These are phyloP conservation scores for Hyposoter dolosus DNA, from an alignment of 2,888 invertebrate species.

Conservation along the genomic window DNA sequence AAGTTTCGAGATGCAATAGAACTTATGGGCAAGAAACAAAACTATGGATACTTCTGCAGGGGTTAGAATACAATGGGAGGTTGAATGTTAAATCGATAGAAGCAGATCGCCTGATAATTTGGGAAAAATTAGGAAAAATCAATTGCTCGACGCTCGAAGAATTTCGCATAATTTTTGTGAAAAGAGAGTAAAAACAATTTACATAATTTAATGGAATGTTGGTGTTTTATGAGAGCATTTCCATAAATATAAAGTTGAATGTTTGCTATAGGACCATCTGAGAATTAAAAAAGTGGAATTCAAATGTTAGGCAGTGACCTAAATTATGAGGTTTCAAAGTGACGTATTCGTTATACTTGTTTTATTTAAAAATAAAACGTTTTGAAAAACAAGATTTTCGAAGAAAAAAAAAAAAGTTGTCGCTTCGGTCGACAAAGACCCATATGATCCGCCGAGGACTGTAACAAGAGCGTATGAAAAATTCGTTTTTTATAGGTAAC, in stretches of 20 bases:
- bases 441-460: no score
- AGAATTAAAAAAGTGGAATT: no score
- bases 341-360: no score
- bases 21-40: not conserved
- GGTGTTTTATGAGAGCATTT: no score
- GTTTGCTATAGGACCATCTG: no score
- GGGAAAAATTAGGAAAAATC: not conserved
- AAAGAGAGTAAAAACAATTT: not conserved
- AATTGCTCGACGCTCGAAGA: not conserved
- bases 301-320: no score
- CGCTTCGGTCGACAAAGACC: no score
- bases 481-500: slow-evolving; percentile 65
- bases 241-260: no score
- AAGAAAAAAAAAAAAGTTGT: not conserved
- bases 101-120: not conserved
- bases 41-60: not conserved
- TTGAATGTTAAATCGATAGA: slow-evolving; percentile 48
- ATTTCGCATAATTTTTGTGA: not conserved
- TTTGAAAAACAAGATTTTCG: not conserved
- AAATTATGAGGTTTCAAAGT: no score
- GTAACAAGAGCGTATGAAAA: not conserved
- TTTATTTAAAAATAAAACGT: no score
- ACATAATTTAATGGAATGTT: no score
- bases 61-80: not conserved
- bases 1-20: not conserved